Base-by-base conservation (phyloP, 1,140 invertebrate genomes). In the Hylaeus anthracinus region DNA sequence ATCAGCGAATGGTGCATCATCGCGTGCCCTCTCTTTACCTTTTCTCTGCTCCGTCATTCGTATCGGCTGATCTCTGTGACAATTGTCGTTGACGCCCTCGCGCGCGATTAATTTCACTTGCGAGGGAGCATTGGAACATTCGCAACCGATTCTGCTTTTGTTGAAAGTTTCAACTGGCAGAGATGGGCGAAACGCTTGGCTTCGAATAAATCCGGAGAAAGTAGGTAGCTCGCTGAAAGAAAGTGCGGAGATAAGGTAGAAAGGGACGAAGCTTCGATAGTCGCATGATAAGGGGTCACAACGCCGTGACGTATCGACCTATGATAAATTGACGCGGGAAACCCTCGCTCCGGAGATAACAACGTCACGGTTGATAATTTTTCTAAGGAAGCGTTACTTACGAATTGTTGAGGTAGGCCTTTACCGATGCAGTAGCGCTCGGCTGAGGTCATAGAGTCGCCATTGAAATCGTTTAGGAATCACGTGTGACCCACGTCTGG, bases 81-180 rank as follows among this genome's bases (percentile, higher is more conserved):
- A 56, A 79, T 74, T 80, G 26, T 80, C 53, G 63, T 80, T 58
- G 26, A 64, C 63, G 26, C 55, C 51, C n/a, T 66, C 72, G 51
- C 66, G 37, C 63, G 15, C 43, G 37, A 74, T 74, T 63, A 80
- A 15, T 41, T 63, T 53, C 72, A 65, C 15, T 79, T 64, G 4
- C 45, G 8, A 1, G 37, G 10, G 39, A 15, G 5, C 37, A n/a
- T 1, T 0, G 26, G 26, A 26, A 26, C 26, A 26, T 26, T 26
- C 26, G 26, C 26, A 26, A 26, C 26, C 26, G 26, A 26, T 26
- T 26, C 26, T 26, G 26, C 26, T 26, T 26, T 26, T 26, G 26
- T 26, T 26, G 26, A 26, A 26, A 26, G 26, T 26, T 26, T 26
- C 26, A 26, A 26, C 26, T 26, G 26, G 26, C 26, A 26, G 26